A percentile compares a stretch with the other conserved stretches of the same genome.
Conservation (phyloP, 2,797 vertebrate genomes). For the Microchirus variegatus region DNA sequence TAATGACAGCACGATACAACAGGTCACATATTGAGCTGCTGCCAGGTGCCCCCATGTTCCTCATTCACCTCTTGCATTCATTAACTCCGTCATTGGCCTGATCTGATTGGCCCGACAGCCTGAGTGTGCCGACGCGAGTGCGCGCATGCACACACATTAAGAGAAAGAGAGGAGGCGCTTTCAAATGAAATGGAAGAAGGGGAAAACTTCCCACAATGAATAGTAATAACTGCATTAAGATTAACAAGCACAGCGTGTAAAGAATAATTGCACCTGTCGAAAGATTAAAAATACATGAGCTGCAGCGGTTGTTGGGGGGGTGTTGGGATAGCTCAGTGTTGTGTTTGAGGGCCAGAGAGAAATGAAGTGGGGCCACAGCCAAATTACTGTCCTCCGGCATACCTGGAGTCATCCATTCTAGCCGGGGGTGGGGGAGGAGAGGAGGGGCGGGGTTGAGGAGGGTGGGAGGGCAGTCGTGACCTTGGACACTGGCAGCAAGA, state of each 20-base stretch:
- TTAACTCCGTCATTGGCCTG: conserved; percentile 56
- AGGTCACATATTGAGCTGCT: conserved; percentile 68
- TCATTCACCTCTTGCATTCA: conserved; percentile 53
- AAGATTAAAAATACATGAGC: conserved; percentile 83
- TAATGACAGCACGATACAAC: conserved; percentile 67
- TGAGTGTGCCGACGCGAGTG: conserved; percentile 22
- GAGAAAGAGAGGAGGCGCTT: conserved; percentile 36
- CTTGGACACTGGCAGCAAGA: conserved; percentile 75
- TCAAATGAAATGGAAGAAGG: no score
- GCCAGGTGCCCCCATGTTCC: conserved; percentile 9
- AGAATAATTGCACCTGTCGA: conserved; percentile 84
- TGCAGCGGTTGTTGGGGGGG: conserved; percentile 68
- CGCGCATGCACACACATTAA: conserved; percentile 22
- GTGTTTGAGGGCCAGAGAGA: conserved; percentile 67
- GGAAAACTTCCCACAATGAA: conserved; percentile 76
- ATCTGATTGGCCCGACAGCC: conserved; percentile 70
- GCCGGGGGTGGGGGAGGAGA: conserved; percentile 41
- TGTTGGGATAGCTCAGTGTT: conserved; percentile 55
- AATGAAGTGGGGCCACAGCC: conserved; percentile 68
- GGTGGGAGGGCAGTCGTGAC: conserved; percentile 58
- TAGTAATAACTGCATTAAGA: conserved; percentile 85
- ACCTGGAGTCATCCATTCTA: conserved; percentile 78
- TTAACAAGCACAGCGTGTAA: conserved; percentile 81
- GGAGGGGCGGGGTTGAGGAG: conserved; percentile 9
- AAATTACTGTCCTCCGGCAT: conserved; percentile 76